Evolutionary conservation across 2,797 vertebrate genomes (phyloP).

Genomic region (Acestrorhynchus altus): DNA sequence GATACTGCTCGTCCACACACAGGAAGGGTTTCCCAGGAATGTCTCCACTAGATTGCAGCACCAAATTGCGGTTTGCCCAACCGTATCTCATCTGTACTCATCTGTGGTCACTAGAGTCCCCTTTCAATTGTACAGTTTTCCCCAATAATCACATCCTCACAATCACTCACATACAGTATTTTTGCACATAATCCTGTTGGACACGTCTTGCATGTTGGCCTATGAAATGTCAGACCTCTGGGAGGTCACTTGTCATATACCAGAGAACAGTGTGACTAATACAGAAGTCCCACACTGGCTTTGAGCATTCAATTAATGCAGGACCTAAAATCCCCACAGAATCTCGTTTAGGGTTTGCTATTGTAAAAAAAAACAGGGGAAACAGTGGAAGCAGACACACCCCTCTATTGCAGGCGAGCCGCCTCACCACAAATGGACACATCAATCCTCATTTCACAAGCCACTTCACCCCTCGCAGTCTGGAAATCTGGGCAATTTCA

Average conservation of each 20-base stretch:
- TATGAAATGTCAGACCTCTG: slow-evolving; percentile 10
- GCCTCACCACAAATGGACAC: slow-evolving; percentile 81
- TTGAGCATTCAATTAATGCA: slow-evolving; percentile 25
- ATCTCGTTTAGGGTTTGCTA: slow-evolving; percentile 9
- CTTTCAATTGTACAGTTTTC: too few relatives aligned
- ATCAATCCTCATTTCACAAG: slow-evolving; percentile 83
- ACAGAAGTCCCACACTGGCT: slow-evolving; percentile 24
- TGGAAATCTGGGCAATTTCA: slow-evolving; percentile 62
- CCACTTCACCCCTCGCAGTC: slow-evolving; percentile 71
- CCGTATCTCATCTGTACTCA: too few relatives aligned
- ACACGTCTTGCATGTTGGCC: too few relatives aligned
- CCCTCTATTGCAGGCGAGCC: slow-evolving; percentile 60
- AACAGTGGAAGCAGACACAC: slow-evolving; percentile 36
- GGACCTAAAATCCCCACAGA: slow-evolving; percentile 32
- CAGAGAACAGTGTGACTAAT: slow-evolving; percentile 5
- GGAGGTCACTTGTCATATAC: slow-evolving; percentile 1
- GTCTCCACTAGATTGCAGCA: too few relatives aligned
- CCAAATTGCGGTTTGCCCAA: too few relatives aligned
- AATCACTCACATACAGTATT: too few relatives aligned
- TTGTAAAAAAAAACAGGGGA: too few relatives aligned
- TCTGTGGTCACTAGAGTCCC: too few relatives aligned
- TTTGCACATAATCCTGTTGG: too few relatives aligned
- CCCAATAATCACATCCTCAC: too few relatives aligned
- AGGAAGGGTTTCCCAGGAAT: too few relatives aligned
- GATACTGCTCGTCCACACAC: too few relatives aligned